These are phyloP conservation scores for Poeciliopsis gracilis DNA, from an alignment of 2,797 vertebrate species.

Conservation along the genomic window DNA sequence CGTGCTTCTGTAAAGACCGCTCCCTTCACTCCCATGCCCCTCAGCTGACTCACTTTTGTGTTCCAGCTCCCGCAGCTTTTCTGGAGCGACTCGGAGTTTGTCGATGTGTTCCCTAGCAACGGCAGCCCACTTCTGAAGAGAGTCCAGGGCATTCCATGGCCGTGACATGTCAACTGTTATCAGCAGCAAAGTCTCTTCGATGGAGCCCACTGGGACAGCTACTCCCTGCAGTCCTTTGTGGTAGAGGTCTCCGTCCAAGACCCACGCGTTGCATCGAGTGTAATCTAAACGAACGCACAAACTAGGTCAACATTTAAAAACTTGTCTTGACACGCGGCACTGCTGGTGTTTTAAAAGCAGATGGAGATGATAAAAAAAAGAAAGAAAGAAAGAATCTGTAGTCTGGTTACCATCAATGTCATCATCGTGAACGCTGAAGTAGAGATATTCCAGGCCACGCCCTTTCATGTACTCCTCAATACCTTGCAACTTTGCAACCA, in stretches of 20 bases:
- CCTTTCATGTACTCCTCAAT: constrained; percentile 98
- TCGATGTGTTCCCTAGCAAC: constrained; percentile 96
- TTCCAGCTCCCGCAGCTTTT: constrained; percentile 96
- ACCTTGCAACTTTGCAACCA: constrained; percentile 96
- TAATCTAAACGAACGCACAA: constrained; percentile 83
- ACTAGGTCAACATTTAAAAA: constrained; percentile 5
- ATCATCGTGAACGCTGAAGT: constrained; percentile 96
- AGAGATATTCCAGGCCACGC: constrained; percentile 96
- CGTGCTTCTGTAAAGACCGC: not conserved
- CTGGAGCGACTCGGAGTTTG: constrained; percentile 93
- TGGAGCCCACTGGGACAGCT: constrained; percentile 86
- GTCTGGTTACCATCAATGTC: constrained; percentile 91
- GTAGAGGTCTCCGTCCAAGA: constrained; percentile 96
- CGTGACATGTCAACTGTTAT: constrained; percentile 95
- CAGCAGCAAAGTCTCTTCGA: constrained; percentile 90
- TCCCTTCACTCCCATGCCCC: constrained; percentile 2
- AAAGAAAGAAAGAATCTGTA: not conserved
- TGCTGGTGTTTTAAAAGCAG: not conserved
- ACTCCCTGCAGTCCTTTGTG: constrained; percentile 98
- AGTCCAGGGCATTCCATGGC: constrained; percentile 96
- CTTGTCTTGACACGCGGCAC: not conserved
- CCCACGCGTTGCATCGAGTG: constrained; percentile 96
- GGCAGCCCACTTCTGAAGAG: constrained; percentile 97
- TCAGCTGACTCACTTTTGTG: constrained; percentile 87
- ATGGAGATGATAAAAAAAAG: not conserved